Conservation (phyloP, 2,888 invertebrate genomes). For the Acrobasis suavella region DNA sequence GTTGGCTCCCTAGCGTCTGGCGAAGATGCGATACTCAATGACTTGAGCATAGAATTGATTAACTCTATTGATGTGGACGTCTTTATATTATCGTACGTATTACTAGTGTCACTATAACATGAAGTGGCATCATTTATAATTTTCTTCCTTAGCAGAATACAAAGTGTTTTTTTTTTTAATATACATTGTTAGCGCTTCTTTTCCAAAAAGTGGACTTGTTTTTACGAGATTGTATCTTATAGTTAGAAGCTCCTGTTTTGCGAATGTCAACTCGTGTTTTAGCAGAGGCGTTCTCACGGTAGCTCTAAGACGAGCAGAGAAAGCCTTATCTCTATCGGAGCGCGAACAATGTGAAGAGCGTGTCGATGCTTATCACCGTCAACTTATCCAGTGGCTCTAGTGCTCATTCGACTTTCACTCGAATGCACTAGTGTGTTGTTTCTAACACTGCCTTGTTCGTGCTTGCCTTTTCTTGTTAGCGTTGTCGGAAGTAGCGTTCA, state of each 20-base stretch:
- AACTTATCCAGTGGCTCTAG: constrained; percentile 63
- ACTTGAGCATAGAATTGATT: constrained; percentile 62
- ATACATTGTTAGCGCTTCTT: constrained; percentile 2
- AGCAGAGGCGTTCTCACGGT: constrained; percentile 70
- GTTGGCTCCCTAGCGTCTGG: constrained; percentile 75
- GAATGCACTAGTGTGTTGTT: constrained; percentile 47
- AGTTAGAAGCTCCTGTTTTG: constrained; percentile 58
- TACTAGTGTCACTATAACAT: constrained; percentile 23
- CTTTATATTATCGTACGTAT: constrained; percentile 40
- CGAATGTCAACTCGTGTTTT: constrained; percentile 60
- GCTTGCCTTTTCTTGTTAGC: constrained; percentile 56
- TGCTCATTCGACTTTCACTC: constrained; percentile 72
- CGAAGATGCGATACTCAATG: constrained; percentile 61
- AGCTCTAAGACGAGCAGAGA: constrained; percentile 70
- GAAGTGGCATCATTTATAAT: constrained; percentile 6
- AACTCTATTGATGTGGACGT: constrained; percentile 45
- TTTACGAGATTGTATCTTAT: constrained; percentile 50
- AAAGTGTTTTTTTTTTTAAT: constrained; percentile 12
- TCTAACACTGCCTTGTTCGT: constrained; percentile 58
- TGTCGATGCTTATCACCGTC: constrained; percentile 72
- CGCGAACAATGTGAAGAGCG: constrained; percentile 77
- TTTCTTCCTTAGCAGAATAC: neutral
- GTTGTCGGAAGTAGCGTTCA: constrained; percentile 45
- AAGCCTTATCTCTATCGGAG: constrained; percentile 78
- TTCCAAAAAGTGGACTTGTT: constrained; percentile 24